Conservation (phyloP, 2,888 invertebrate species). For the Chromoteleia sp. region DNA sequence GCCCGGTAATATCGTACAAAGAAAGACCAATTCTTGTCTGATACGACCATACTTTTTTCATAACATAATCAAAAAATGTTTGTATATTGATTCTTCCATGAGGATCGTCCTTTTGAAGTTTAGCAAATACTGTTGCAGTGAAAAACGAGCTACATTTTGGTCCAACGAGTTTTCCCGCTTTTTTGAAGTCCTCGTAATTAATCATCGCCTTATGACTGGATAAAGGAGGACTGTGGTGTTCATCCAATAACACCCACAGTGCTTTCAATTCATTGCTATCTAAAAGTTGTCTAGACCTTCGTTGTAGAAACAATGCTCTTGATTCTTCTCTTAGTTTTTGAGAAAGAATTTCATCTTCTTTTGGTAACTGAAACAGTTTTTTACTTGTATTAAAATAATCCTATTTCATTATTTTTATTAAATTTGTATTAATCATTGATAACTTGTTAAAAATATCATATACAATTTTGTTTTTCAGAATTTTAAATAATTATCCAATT, state of each 20-base stretch:
- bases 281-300: constrained; percentile 92
- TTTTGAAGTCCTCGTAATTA: constrained; percentile 93
- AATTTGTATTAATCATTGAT: too few species aligned
- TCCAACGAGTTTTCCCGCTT: constrained; percentile 91
- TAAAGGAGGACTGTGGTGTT: constrained; percentile 91
- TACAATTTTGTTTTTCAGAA: too few species aligned
- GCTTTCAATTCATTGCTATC: constrained; percentile 95
- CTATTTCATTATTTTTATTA: too few species aligned
- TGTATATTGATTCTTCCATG: constrained; percentile 95
- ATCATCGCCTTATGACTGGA: constrained; percentile 93
- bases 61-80: constrained; percentile 96
- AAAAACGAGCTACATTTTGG: constrained; percentile 92
- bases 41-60: constrained; percentile 97
- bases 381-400: too few species aligned
- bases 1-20: constrained; percentile 96
- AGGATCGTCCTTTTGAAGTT: constrained; percentile 93
- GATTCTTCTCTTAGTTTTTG: constrained; percentile 95
- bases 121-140: constrained; percentile 94
- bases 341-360: constrained; percentile 90
- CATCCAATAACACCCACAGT: constrained; percentile 93
- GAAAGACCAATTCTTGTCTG: constrained; percentile 97
- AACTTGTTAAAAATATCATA: too few species aligned
- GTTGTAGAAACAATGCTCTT: constrained; percentile 93
- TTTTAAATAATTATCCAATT: too few species aligned
- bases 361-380: constrained; percentile 86